phyloP scores from a whole-genome alignment of 1,140 invertebrate species.

The Meloidogyne hapla region DNA sequence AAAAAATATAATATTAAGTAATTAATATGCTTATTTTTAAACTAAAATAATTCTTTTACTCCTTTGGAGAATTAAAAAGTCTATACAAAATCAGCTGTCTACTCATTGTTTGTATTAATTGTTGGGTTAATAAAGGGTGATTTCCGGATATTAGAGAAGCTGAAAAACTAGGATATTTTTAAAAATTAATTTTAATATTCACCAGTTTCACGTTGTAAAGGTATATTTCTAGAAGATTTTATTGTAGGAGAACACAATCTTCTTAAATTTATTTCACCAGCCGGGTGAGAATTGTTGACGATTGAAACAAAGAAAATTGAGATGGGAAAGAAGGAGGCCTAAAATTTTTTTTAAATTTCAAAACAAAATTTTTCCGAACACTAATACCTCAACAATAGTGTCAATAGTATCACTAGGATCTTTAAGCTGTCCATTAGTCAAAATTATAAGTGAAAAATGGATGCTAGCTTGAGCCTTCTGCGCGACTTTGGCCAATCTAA shows the following conservation, averaged over 20 bases:
- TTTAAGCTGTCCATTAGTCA: conserved; percentile 48
- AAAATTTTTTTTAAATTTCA: conserved; percentile 5
- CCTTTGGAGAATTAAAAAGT: background rate
- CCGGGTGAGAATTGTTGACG: conserved; percentile 42
- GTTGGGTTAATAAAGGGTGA: background rate
- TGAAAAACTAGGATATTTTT: background rate
- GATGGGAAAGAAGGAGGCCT: conserved; percentile 50
- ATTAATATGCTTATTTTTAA: no score
- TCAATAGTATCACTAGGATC: conserved; percentile 45
- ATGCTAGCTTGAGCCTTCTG: conserved; percentile 23
- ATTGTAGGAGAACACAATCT: conserved; percentile 42
- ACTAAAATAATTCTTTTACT: background rate
- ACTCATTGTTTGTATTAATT: background rate
- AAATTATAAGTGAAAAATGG: conserved; percentile 48
- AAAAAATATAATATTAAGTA: no score
- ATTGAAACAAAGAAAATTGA: conserved; percentile 47
- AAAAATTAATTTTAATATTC: background rate
- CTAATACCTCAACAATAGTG: conserved; percentile 37
- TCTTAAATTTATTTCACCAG: conserved; percentile 29
- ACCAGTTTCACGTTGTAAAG: conserved; percentile 35
- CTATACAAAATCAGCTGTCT: background rate
- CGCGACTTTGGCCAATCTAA: conserved; percentile 51
- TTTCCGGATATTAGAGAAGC: background rate
- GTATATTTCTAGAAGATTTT: conserved; percentile 60
- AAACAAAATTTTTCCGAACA: conserved; percentile 13